Evolutionary conservation across 2,113 vertebrate genomes (phyloP).

Genomic region (Cardinalis cardinalis): DNA sequence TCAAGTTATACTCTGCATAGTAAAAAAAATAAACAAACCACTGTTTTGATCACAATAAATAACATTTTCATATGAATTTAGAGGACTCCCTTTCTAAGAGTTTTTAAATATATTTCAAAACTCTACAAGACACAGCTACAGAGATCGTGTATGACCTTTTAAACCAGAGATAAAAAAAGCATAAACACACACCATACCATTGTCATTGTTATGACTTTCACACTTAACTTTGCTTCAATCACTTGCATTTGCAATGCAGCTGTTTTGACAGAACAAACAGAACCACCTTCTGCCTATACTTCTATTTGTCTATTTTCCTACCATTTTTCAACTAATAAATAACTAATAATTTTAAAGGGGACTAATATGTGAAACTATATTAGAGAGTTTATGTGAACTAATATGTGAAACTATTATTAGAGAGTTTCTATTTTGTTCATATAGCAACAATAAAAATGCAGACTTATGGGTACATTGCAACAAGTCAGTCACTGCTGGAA

Average conservation of each 20-base stretch:
- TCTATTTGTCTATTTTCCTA: neutral
- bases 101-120: neutral
- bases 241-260: neutral
- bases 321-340: neutral
- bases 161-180: neutral
- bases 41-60: neutral
- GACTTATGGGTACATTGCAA: neutral
- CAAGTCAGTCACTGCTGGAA: neutral
- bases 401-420: accelerated
- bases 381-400: accelerated
- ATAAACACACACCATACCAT: accelerated
- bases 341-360: neutral
- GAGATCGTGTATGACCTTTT: accelerated
- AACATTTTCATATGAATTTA: neutral
- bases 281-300: neutral
- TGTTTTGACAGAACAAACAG: neutral
- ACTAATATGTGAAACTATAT: accelerated
- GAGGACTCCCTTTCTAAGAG: neutral
- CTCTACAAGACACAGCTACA: neutral
- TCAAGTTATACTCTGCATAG: neutral
- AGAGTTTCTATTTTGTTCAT: neutral
- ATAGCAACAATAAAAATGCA: neutral
- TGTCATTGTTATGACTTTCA: neutral
- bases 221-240: neutral
- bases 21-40: neutral